phyloP scores from a whole-genome alignment of 1,140 invertebrate species.

The Magallana gigas region DNA sequence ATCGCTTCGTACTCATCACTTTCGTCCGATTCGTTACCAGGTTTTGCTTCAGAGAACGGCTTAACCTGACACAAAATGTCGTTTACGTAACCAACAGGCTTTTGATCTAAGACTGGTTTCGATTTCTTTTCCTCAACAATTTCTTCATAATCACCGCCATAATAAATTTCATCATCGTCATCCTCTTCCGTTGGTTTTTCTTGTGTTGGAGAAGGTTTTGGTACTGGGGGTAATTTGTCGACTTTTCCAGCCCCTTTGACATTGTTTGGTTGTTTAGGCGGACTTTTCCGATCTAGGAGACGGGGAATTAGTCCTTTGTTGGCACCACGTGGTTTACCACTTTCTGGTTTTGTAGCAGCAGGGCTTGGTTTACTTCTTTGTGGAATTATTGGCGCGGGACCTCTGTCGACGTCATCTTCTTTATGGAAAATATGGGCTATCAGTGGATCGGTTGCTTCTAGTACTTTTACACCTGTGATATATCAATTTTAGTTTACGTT shows the following conservation, averaged over 20 bases:
- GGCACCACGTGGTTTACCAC: neutral
- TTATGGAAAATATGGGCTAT: neutral
- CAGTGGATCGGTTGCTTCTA: neutral
- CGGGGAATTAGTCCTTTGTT: neutral
- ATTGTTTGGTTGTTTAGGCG: neutral
- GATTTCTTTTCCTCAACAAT: neutral
- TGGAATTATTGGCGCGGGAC: neutral
- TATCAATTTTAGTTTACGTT: neutral
- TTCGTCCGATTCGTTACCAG: neutral
- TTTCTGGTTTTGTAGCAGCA: neutral
- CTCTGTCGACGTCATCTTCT: neutral
- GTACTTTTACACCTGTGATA: neutral
- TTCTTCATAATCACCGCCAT: conserved; percentile 6
- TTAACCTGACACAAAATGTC: conserved; percentile 3
- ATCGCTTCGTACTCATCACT: conserved; percentile 17
- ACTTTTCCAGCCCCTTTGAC: neutral
- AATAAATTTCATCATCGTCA: neutral
- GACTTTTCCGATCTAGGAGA: neutral
- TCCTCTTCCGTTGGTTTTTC: neutral
- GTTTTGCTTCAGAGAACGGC: neutral
- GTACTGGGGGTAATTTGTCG: neutral
- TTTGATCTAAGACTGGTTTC: neutral
- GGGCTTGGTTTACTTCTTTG: neutral
- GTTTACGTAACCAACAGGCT: neutral
- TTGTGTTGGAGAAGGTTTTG: neutral